Conservation (phyloP, 2,888 invertebrate genomes). For the Sesia bembeciformis region DNA sequence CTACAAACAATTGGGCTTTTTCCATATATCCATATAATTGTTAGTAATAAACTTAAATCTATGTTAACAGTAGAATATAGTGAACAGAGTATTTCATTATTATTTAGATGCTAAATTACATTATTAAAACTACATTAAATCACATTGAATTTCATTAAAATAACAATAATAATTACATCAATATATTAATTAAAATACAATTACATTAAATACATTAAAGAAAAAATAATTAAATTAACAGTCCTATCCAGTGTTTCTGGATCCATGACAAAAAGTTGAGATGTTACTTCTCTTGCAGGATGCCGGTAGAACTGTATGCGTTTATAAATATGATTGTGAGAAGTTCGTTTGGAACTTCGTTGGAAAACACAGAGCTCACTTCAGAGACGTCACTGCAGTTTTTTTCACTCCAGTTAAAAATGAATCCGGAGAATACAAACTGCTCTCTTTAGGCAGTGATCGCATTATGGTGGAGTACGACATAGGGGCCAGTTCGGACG, state of each 20-base stretch:
- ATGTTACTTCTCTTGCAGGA: slow-evolving; percentile 51
- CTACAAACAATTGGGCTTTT: no score
- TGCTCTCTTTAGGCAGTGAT: slow-evolving; percentile 76
- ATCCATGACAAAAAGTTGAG: no score
- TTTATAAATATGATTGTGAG: slow-evolving; percentile 52
- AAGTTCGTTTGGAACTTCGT: slow-evolving; percentile 62
- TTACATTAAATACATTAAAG: no score
- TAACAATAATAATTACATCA: not conserved
- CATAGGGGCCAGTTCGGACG: slow-evolving; percentile 53
- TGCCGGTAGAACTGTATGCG: slow-evolving; percentile 58
- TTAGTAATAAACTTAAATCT: no score
- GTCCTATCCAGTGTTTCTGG: no score
- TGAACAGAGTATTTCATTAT: no score
- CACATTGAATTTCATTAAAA: no score
- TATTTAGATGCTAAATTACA: no score
- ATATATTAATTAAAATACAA: not conserved
- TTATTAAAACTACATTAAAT: no score
- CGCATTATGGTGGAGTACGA: slow-evolving; percentile 76
- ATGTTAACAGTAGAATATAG: no score
- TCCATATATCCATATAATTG: no score
- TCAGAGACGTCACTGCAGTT: slow-evolving; percentile 69
- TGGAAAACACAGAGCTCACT: slow-evolving; percentile 78
- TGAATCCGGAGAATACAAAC: slow-evolving; percentile 39
- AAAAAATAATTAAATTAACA: no score
- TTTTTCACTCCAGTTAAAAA: slow-evolving; percentile 65